Base-by-base conservation (phyloP, 2,888 invertebrate species). In the Drosophila hamatofila region DNA sequence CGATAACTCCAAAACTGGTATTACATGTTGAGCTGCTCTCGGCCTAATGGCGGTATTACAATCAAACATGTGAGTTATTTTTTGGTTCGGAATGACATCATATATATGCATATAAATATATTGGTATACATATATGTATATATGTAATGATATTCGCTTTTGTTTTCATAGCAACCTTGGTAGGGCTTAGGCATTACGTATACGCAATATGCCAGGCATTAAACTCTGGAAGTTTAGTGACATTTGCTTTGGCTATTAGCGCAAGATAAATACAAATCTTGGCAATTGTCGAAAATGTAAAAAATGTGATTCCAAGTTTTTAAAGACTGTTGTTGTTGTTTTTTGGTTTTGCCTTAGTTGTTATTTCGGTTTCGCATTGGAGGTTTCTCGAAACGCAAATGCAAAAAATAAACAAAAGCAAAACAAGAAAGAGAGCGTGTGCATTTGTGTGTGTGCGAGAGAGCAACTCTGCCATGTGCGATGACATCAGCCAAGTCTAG, bases 341-440 rank as follows among this genome's bases (percentile, higher is more conserved):
- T 27, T 60, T 30, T 56, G 37, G 21, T 48, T 33, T 21, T 52
- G 72, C 37, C 46, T 42, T 33, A 57, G 49, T 64, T 61, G 61
- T 57, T 74, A 44, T 71, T 57, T 55, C 27, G 23, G 46, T 75
- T 72, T 56, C 30, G 48, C 49, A 44, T 62, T 63, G 68, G 74
- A 79, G 64, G 67, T 56, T 83, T 77, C 74, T 86, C 75, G 72
- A 83, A 83, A 65, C 71, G 78, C 62, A 76, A 84, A 84, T 78
- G 60, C 55, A 80, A 75, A 81, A 83, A 88, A 85, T 88, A 85
- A 85, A 88, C 88, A 85, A 83, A 72, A 75, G 48, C 27, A 56
- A 11, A 21, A 21, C 4, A 42, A 21, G 16, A 21, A 65, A 44
- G 51, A 78, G 37, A 51, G 30, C 14, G 25, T 37, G 49, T 39